phyloP scores from a whole-genome alignment of 2,888 invertebrate genomes.

The Pseudoips prasinana region DNA sequence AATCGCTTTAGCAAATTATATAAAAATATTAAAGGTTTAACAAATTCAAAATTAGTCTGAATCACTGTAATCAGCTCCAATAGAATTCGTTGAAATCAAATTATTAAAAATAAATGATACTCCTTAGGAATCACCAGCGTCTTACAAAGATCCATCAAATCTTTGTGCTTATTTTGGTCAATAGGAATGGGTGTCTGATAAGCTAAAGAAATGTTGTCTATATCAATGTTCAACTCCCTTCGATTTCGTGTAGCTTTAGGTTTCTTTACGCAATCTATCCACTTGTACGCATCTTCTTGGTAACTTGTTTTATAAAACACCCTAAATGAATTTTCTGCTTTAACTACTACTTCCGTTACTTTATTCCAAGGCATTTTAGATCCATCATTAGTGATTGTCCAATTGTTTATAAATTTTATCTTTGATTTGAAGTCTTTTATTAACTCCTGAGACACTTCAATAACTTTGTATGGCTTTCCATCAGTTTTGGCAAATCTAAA shows the following conservation, averaged over 20 bases:
- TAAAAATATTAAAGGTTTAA: background rate
- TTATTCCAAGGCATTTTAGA: conserved; percentile 3
- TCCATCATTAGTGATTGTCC: background rate
- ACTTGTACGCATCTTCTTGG: background rate
- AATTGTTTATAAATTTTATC: background rate
- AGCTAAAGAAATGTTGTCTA: background rate
- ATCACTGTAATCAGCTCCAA: background rate
- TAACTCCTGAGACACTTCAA: conserved; percentile 4
- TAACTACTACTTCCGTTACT: background rate
- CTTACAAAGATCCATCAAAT: conserved; percentile 2
- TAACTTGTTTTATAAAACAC: background rate
- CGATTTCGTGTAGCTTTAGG: background rate
- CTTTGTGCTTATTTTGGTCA: conserved; percentile 3
- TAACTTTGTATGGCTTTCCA: conserved; percentile 9
- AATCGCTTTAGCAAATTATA: background rate
- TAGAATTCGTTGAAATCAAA: too few relatives aligned
- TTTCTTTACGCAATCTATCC: background rate
- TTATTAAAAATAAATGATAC: conserved; percentile 2
- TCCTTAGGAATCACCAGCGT: conserved; percentile 1
- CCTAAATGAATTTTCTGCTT: background rate
- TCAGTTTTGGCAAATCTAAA: conserved; percentile 11
- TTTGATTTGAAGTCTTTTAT: conserved; percentile 3
- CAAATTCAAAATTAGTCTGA: background rate
- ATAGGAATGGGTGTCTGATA: background rate
- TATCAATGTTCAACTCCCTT: background rate